phyloP scores from a whole-genome alignment of 2,797 vertebrate species.

The Chaunax sp. region DNA sequence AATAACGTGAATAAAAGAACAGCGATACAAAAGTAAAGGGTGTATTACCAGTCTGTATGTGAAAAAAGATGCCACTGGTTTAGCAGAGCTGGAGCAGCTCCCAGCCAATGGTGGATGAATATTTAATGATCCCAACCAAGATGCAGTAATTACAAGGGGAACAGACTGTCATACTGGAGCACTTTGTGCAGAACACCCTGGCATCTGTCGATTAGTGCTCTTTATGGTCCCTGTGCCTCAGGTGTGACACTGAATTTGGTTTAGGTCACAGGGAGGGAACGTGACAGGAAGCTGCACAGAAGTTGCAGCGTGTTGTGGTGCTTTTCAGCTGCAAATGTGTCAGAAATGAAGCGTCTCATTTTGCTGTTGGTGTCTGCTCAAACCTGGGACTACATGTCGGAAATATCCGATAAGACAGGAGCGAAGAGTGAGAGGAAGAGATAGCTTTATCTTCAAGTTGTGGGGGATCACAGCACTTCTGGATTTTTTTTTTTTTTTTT shows the following conservation, averaged over 20 bases:
- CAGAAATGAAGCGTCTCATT: constrained; percentile 23
- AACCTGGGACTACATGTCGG: constrained; percentile 15
- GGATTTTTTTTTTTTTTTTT: constrained; percentile 32
- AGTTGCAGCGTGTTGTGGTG: constrained; percentile 32
- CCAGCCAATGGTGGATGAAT: constrained; percentile 74
- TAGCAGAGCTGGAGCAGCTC: constrained; percentile 58
- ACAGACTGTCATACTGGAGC: constrained; percentile 68
- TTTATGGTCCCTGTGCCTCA: constrained; percentile 67
- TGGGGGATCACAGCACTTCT: constrained; percentile 10
- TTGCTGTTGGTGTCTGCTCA: constrained; percentile 26
- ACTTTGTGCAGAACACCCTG: constrained; percentile 67
- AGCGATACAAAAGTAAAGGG: constrained; percentile 22
- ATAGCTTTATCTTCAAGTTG: constrained; percentile 11
- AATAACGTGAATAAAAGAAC: constrained; percentile 35
- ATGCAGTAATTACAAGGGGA: constrained; percentile 80
- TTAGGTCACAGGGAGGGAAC: constrained; percentile 51
- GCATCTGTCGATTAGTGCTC: constrained; percentile 69
- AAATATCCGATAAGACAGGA: constrained; percentile 32
- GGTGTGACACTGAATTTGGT: constrained; percentile 67
- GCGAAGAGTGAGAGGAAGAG: constrained; percentile 16
- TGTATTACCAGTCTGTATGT: constrained; percentile 40
- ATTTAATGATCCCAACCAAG: constrained; percentile 77
- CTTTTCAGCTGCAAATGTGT: constrained; percentile 33
- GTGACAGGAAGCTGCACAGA: constrained; percentile 48
- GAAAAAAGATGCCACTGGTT: constrained; percentile 51